Conservation (phyloP, 1,140 invertebrate species). For the Drosophila insularis region DNA sequence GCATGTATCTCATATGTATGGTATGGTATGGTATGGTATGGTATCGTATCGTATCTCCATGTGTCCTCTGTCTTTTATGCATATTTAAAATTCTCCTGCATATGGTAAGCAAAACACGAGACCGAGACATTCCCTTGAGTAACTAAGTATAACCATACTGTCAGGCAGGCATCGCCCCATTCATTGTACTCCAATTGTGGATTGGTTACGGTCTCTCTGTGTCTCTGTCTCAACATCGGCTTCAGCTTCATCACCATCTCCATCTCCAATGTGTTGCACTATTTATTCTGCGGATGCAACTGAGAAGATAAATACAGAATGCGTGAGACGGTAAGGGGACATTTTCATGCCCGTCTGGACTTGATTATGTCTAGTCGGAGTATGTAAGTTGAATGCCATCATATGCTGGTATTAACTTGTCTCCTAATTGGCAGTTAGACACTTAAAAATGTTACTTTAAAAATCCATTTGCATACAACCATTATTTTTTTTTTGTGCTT, state of each 20-base stretch:
- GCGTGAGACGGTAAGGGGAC: neutral
- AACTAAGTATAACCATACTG: slow-evolving; percentile 2
- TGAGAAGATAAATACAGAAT: neutral
- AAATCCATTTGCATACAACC: neutral
- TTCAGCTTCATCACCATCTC: neutral
- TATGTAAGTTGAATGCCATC: slow-evolving; percentile 1
- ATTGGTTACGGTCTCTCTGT: too few species aligned
- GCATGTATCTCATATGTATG: neutral
- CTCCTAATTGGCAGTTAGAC: slow-evolving; percentile 7
- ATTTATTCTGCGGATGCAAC: slow-evolving; percentile 7
- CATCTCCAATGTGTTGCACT: neutral
- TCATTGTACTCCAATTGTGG: too few species aligned
- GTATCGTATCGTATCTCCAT: neutral
- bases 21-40: neutral
- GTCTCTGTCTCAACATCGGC: neutral
- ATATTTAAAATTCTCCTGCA: slow-evolving; percentile 6
- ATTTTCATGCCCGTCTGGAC: slow-evolving; percentile 2
- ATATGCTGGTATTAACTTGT: slow-evolving; percentile 3
- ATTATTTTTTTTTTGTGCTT: too few species aligned
- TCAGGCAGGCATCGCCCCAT: neutral
- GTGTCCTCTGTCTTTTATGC: slow-evolving; percentile 1
- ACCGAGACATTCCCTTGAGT: slow-evolving; percentile 7
- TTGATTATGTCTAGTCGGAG: slow-evolving; percentile 3
- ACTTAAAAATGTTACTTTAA: neutral
- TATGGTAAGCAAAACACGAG: slow-evolving; percentile 9